These are phyloP conservation scores for Marasmarcha lunaedactyla DNA, from an alignment of 2,888 invertebrate genomes.

Conservation along the genomic window DNA sequence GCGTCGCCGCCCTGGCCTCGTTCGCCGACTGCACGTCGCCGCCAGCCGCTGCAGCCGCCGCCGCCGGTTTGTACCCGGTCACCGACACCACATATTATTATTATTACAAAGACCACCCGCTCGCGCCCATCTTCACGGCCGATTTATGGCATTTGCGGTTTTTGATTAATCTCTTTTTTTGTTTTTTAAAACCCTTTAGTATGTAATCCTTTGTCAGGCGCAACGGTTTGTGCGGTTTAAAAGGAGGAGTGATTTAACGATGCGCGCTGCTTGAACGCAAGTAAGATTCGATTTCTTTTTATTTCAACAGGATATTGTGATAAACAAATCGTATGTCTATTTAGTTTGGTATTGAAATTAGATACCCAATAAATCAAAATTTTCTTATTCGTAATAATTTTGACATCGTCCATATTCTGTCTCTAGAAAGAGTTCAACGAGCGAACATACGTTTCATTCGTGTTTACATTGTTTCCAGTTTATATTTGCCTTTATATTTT, in stretches of 20 bases:
- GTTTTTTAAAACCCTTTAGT: not conserved
- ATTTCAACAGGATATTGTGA: no score
- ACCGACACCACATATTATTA: not conserved
- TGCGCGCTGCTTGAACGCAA: no score
- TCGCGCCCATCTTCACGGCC: not conserved
- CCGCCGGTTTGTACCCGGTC: slow-evolving; percentile 16
- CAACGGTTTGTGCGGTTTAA: no score
- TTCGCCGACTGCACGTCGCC: slow-evolving; percentile 20
- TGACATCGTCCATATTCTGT: no score
- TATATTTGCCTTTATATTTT: no score
- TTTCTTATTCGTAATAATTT: no score
- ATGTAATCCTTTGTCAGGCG: not conserved
- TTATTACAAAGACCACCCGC: not conserved
- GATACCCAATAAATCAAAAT: no score
- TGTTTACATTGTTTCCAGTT: not conserved
- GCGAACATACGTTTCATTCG: slow-evolving; percentile 19
- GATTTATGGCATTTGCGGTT: not conserved
- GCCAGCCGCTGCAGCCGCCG: slow-evolving; percentile 17
- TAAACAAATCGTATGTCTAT: no score
- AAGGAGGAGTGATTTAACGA: no score
- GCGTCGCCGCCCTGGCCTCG: slow-evolving; percentile 5
- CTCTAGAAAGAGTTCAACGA: slow-evolving; percentile 38
- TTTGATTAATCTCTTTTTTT: not conserved
- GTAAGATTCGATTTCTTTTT: no score
- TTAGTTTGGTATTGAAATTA: no score